Percentiles rank a stretch among this genome's conserved stretches.
These are phyloP conservation scores for Trissoscelio sp. DNA, from an alignment of 2,888 invertebrate genomes.

Conservation along the genomic window DNA sequence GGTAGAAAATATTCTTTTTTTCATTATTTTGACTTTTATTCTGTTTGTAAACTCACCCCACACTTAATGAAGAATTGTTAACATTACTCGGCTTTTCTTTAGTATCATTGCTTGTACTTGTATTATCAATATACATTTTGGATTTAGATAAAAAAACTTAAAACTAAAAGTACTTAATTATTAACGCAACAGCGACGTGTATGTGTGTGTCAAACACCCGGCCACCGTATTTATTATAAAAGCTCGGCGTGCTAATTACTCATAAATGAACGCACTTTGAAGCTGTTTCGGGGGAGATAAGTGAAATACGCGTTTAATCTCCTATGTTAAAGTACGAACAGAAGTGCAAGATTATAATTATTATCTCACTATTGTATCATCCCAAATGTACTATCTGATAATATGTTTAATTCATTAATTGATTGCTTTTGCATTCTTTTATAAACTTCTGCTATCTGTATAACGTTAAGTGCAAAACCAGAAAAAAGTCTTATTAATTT, in stretches of 20 bases:
- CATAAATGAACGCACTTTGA: constrained; percentile 17
- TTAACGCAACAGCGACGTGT: background rate
- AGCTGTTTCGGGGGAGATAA: constrained; percentile 12
- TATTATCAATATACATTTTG: too few species aligned
- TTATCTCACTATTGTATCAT: constrained; percentile 20
- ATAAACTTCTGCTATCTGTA: background rate
- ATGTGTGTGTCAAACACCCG: background rate
- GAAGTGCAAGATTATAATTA: constrained; percentile 5
- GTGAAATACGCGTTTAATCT: background rate
- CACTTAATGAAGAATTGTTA: too few species aligned
- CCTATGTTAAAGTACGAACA: background rate
- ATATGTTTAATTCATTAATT: background rate
- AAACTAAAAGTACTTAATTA: background rate
- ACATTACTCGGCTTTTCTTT: too few species aligned
- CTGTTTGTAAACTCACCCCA: too few species aligned
- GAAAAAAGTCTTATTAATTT: too few species aligned
- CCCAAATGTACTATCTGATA: background rate
- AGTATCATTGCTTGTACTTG: too few species aligned
- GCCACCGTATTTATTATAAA: constrained; percentile 9
- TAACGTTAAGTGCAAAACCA: too few species aligned
- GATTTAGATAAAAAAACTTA: background rate
- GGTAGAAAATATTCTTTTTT: too few species aligned
- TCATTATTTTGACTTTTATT: too few species aligned
- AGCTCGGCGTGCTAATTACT: constrained; percentile 3
- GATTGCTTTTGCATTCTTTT: too few species aligned